phyloP scores from a whole-genome alignment of 2,113 vertebrate species.

The Lutjanus erythropterus region DNA sequence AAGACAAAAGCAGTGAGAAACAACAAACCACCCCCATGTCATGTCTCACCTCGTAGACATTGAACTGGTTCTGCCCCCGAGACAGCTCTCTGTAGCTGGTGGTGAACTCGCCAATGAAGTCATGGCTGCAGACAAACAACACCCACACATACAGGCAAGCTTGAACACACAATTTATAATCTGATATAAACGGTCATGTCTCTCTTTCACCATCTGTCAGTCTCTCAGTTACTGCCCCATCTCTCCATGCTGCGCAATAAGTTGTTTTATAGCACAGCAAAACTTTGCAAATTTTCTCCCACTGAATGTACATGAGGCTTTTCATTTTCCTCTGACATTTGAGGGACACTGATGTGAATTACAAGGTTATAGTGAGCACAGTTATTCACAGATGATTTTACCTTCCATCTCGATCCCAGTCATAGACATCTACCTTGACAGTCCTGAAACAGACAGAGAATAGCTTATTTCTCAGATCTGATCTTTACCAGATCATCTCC shows the following conservation, averaged over 20 bases:
- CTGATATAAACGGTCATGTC: conserved; percentile 5
- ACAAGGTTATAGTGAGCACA: not conserved
- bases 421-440: conserved; percentile 96
- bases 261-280: not conserved
- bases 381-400: conserved; percentile 70
- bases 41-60: conserved; percentile 83
- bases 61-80: conserved; percentile 97
- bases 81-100: conserved; percentile 99
- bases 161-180: conserved; percentile 25
- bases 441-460: conserved; percentile 85
- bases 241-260: not conserved
- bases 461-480: not conserved
- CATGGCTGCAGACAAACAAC: conserved; percentile 87
- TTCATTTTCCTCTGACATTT: conserved; percentile 27
- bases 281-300: conserved; percentile 3
- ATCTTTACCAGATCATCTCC: not conserved
- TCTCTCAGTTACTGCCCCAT: not conserved
- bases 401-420: conserved; percentile 99
- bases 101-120: conserved; percentile 98
- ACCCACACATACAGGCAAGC: conserved; percentile 35
- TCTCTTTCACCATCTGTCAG: conserved; percentile 2
- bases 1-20: not conserved
- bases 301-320: not conserved
- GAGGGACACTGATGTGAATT: conserved; percentile 7
- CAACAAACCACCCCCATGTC: conserved; percentile 17